These are phyloP conservation scores for Mya arenaria DNA, from an alignment of 1,140 invertebrate species.

Conservation along the genomic window DNA sequence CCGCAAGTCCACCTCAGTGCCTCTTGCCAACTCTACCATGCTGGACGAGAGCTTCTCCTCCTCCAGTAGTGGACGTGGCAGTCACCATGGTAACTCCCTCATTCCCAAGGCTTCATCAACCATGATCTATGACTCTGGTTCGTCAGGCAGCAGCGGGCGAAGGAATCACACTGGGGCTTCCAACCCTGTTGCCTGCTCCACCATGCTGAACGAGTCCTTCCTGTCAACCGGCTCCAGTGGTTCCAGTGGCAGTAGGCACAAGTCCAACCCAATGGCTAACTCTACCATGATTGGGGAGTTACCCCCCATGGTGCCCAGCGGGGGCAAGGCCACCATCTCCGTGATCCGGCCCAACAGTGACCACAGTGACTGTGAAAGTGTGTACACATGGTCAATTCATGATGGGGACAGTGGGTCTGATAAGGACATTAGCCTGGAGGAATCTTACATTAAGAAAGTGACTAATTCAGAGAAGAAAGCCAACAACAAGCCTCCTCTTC, in stretches of 20 bases:
- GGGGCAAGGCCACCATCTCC: conserved; percentile 46
- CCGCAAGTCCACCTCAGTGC: conserved; percentile 53
- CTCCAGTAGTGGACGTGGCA: conserved; percentile 62
- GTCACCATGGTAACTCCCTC: conserved; percentile 53
- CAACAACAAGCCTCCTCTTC: conserved; percentile 55
- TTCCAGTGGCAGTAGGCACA: conserved; percentile 17
- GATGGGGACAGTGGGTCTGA: conserved; percentile 65
- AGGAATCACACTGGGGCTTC: conserved; percentile 38
- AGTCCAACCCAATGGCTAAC: conserved; percentile 55
- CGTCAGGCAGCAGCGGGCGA: conserved; percentile 57
- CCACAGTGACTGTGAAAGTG: conserved; percentile 64
- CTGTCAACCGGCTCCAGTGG: conserved; percentile 53
- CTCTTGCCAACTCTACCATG: conserved; percentile 66
- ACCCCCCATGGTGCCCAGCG: conserved; percentile 18
- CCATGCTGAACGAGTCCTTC: conserved; percentile 54
- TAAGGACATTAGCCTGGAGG: conserved; percentile 66
- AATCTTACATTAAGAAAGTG: conserved; percentile 70
- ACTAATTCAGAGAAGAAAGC: conserved; percentile 38
- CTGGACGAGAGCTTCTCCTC: conserved; percentile 64
- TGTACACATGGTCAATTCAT: conserved; percentile 74
- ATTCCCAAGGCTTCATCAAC: conserved; percentile 66
- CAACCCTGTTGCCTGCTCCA: conserved; percentile 53
- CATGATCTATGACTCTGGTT: conserved; percentile 61
- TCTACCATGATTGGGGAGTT: conserved; percentile 66
- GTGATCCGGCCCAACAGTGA: conserved; percentile 24